A percentile compares a stretch with the other conserved stretches of the same genome.
These are phyloP conservation scores for Philonicus albiceps DNA, from an alignment of 2,888 invertebrate species.

Conservation along the genomic window DNA sequence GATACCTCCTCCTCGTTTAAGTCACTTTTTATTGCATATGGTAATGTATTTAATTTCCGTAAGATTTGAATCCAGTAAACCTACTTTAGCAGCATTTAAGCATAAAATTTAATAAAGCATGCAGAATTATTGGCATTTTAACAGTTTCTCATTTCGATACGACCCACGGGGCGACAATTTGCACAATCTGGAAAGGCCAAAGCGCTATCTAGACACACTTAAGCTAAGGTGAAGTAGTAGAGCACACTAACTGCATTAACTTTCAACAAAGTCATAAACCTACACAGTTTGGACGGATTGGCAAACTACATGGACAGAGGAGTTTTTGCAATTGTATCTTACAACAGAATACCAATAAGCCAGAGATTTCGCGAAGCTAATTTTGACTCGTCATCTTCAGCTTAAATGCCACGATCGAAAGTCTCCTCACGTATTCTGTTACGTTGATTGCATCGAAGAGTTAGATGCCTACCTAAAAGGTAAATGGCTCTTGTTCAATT, in stretches of 20 bases:
- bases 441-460: background rate
- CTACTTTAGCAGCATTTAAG: background rate
- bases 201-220: background rate
- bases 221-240: background rate
- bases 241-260: background rate
- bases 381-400: background rate
- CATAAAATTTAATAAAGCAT: background rate
- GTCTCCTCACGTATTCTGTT: background rate
- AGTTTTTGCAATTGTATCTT: background rate
- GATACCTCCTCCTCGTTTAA: background rate
- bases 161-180: background rate
- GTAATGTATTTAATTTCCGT: background rate
- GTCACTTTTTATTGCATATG: background rate
- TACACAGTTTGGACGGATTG: background rate
- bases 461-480: background rate
- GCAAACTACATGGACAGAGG: background rate
- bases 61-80: background rate
- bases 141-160: background rate
- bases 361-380: background rate
- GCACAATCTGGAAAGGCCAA: background rate
- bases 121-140: background rate
- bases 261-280: background rate
- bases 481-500: background rate
- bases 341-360: background rate
- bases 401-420: background rate